Conservation (phyloP, 2,113 vertebrate species). For the Myotis yumanensis region DNA sequence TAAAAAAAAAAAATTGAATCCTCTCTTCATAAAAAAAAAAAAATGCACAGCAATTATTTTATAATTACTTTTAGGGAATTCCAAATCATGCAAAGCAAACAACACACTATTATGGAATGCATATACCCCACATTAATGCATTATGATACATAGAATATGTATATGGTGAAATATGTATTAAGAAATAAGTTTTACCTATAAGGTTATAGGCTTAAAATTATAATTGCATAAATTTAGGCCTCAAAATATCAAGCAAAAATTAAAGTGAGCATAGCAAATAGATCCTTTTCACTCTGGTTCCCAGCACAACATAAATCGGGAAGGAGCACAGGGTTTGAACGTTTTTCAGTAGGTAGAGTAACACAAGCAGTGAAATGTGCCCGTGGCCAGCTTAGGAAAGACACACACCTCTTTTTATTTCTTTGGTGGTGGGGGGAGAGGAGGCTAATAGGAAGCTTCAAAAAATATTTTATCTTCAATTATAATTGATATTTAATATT, state of each 20-base stretch:
- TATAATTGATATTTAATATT: not conserved
- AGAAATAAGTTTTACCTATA: not conserved
- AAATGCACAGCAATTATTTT: not conserved
- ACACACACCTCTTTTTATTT: not conserved
- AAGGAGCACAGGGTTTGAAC: not conserved
- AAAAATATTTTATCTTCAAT: not conserved
- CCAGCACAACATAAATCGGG: not conserved
- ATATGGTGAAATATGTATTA: not conserved
- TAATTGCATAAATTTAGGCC: not conserved
- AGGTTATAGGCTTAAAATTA: not conserved
- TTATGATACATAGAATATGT: not conserved
- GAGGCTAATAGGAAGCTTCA: not conserved
- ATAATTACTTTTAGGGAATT: not conserved
- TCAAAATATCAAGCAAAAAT: slow-evolving; percentile 10
- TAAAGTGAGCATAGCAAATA: not conserved
- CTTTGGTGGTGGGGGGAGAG: too few species aligned
- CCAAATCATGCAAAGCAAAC: not conserved
- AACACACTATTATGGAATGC: not conserved
- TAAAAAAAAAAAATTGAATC: not conserved
- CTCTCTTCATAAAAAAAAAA: not conserved
- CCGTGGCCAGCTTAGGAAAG: not conserved
- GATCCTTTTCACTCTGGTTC: not conserved
- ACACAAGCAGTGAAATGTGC: not conserved
- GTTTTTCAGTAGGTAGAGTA: slow-evolving; percentile 8
- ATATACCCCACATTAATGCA: not conserved